Evolutionary conservation across 1,140 invertebrate species (phyloP), one percentile per base, ranked within the genome.

Genomic region (Aphaenogaster floridana): DNA sequence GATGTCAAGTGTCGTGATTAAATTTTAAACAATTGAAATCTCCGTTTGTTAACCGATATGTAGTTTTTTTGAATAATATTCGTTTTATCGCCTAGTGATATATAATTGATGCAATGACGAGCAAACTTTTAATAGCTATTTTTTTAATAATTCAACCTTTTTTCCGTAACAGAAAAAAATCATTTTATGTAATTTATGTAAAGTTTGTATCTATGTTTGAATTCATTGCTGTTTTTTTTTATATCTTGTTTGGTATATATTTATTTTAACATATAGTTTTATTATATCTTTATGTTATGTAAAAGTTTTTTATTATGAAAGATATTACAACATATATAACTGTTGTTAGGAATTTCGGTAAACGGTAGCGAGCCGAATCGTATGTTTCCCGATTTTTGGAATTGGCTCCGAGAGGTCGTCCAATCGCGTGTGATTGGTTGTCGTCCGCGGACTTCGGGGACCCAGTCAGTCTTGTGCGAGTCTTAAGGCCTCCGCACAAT

Each of bases 1-100:
- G 11, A 83, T 74, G 80, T 76, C 57, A 76, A 84, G 80, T 76
- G 42, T 84, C 69, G 69, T 48, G 42, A 84, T 84, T 84, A 76
- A 84, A 84, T 84, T 76, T 83, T 76, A 45, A 61, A 76, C 42
- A 61, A 42, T 86, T 39, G 45, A 64, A 85, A 64, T 21, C n/a
- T 42, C 50, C 7, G 42, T 57, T 85, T 45, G 34, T 34, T 57
- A 57, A 52, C 54, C 61, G 45, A 80, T n/a, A 52, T 13, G 21
- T 42, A 45, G 13, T 64, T 64, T 83, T 83, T 50, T 66, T 54
- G 13, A 28, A 28, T n/a, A 81, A 59, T 11, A 21, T 39, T 81
- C 13, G 28, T 74, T 74, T 74, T 15, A 15, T 42, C 7, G 42
- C 6, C 34, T 13, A 45, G 17, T 21, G 39, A 48, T n/a, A 28